phyloP scores from a whole-genome alignment of 1,140 invertebrate species.

The Dysdera silvatica region DNA sequence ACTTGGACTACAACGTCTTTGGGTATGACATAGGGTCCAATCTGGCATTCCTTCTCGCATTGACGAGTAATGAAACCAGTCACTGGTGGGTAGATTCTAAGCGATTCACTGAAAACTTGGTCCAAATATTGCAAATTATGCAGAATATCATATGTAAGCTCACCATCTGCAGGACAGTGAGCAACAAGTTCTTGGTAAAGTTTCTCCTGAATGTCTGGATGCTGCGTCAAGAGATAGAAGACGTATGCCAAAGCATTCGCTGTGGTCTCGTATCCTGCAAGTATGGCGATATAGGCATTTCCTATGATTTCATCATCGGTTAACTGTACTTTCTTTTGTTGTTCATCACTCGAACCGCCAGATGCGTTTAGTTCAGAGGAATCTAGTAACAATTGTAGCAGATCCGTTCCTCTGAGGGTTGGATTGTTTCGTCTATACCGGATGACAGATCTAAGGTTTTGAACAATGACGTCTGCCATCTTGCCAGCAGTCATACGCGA shows the following conservation, averaged over 20 bases:
- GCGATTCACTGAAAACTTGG: slow-evolving; percentile 42
- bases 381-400: slow-evolving; percentile 35
- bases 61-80: slow-evolving; percentile 37
- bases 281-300: slow-evolving; percentile 40
- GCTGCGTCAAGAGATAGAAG: slow-evolving; percentile 41
- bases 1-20: slow-evolving; percentile 42
- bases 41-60: slow-evolving; percentile 31
- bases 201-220: slow-evolving; percentile 45
- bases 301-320: slow-evolving; percentile 38
- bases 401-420: slow-evolving; percentile 21
- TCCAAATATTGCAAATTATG: slow-evolving; percentile 42
- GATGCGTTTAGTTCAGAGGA: slow-evolving; percentile 8
- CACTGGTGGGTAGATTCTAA: slow-evolving; percentile 44
- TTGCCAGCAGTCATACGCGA: slow-evolving; percentile 37
- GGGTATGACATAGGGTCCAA: slow-evolving; percentile 40
- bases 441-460: slow-evolving; percentile 38
- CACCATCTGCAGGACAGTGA: slow-evolving; percentile 19
- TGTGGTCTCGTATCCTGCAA: slow-evolving; percentile 49
- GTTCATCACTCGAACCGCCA: neutral
- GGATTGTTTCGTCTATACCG: slow-evolving; percentile 30
- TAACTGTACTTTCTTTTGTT: too few relatives aligned
- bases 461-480: slow-evolving; percentile 40
- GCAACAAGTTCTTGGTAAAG: slow-evolving; percentile 40
- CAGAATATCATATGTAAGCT: slow-evolving; percentile 34
- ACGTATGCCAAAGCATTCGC: slow-evolving; percentile 41